phyloP scores from a whole-genome alignment of 2,797 vertebrate genomes.

The Scolopax bukidnonensis region DNA sequence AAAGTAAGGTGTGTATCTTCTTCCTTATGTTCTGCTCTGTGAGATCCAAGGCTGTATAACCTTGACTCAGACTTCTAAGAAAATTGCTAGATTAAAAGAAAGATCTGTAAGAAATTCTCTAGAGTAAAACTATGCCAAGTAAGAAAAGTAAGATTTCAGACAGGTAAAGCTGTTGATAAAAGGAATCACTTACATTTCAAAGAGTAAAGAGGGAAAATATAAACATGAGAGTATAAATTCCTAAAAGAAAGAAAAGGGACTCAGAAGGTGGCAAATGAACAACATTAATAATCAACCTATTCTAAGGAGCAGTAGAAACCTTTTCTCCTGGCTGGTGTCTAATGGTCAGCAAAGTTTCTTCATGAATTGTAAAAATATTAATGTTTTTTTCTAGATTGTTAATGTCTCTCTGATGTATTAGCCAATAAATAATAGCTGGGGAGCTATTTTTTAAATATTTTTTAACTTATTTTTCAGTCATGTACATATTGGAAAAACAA shows the following conservation, averaged over 20 bases:
- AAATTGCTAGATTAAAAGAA: neutral
- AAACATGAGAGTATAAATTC: neutral
- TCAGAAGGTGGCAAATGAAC: neutral
- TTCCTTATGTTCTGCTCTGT: neutral
- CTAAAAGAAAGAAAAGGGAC: neutral
- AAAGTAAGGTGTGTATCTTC: neutral
- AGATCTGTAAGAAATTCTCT: neutral
- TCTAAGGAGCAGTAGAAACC: neutral
- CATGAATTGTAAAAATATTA: neutral
- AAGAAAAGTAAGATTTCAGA: neutral
- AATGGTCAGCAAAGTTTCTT: neutral
- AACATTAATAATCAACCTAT: neutral
- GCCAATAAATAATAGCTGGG: neutral
- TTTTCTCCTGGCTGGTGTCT: neutral
- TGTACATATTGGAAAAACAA: neutral
- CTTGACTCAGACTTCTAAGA: neutral
- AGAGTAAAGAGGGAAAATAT: neutral
- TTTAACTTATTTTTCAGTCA: neutral
- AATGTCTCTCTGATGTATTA: neutral
- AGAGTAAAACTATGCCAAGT: neutral
- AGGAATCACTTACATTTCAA: neutral
- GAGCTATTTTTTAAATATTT: too few species aligned
- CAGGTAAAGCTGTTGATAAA: neutral
- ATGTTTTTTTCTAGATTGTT: neutral
- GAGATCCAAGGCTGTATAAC: neutral